These are phyloP conservation scores for Pachliopta kotzebuea DNA, from an alignment of 2,888 invertebrate species.

Conservation along the genomic window DNA sequence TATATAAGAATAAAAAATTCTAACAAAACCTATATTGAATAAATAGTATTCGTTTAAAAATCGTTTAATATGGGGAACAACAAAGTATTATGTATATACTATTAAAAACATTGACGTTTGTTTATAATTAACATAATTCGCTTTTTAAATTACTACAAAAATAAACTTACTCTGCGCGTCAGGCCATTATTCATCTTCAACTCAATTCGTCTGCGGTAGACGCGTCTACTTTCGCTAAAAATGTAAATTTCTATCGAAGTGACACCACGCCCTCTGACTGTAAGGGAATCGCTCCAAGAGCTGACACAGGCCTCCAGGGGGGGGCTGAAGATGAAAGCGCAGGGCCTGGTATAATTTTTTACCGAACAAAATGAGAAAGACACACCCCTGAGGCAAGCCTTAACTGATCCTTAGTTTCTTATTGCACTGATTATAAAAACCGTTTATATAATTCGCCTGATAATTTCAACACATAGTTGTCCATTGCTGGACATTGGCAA, in stretches of 20 bases:
- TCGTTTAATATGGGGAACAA: too few species aligned
- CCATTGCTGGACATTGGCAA: too few species aligned
- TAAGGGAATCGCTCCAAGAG: conserved; percentile 40
- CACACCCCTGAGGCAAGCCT: conserved; percentile 62
- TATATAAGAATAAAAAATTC: too few species aligned
- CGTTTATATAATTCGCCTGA: conserved; percentile 10
- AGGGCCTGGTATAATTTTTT: conserved; percentile 63
- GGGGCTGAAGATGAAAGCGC: conserved; percentile 41
- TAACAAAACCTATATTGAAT: too few species aligned
- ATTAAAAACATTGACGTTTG: too few species aligned
- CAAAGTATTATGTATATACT: too few species aligned
- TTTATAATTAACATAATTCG: neutral
- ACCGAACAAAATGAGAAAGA: conserved; percentile 68
- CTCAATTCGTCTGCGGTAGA: conserved; percentile 68
- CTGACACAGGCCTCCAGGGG: conserved; percentile 54
- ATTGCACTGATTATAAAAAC: conserved; percentile 27
- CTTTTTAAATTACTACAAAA: conserved; percentile 29
- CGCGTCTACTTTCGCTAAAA: conserved; percentile 75
- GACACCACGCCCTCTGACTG: conserved; percentile 67
- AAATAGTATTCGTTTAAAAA: too few species aligned
- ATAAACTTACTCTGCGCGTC: conserved; percentile 40
- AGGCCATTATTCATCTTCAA: conserved; percentile 66
- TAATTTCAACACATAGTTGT: too few species aligned
- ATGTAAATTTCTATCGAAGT: conserved; percentile 73
- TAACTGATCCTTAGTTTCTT: conserved; percentile 35